Base-by-base conservation (phyloP, 2,888 invertebrate genomes). In the Diaperis boleti region DNA sequence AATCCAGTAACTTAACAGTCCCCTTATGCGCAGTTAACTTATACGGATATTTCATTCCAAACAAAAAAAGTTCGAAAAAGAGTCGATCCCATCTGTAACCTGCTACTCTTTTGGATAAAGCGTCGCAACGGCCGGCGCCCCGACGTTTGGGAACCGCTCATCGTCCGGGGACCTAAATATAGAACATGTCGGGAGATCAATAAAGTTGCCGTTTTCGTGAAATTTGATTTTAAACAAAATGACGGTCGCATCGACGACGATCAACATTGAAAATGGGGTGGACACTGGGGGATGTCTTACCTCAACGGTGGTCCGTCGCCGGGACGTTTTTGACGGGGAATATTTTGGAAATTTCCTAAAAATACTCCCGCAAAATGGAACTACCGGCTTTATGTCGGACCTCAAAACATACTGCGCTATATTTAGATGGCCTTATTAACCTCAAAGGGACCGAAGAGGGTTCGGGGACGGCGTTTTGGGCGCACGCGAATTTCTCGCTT, bases 151-250 rank as follows among this genome's bases (percentile, higher is more conserved):
- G 65, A 42, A 69, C 70, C 67, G 55, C 72, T 66, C 65, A 61
- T 56, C 54, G 47, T 13, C 59, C 62, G 63, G 68, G 72, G 69
- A 67, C 70, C 71, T 71, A 72, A 71, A 71, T 71, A 70, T 71
- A 71, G 71, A 69, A 69, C 67, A 69, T 65, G 60, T 59, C 44
- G 13, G 65, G 66, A 70, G 69, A 72, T 72, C 65, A 65, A 65
- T 65, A 65, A 72, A 67, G 68, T 70, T 71, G 69, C 70, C 70
- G 65, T 72, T 70, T 69, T 72, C 65, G 62, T 45, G 65, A 45
- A 49, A 49, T 52, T 56, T 42, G 44, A 37, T 60, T 54, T 49
- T 41, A 8, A 20, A 39, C 31, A 29, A 1, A 42, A 15, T 44
- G 11, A 3, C 11, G 6, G 26, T 39, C 7, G 6, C 26, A n/a